Conservation (phyloP, 2,888 invertebrate species). For the Drepana falcataria region DNA sequence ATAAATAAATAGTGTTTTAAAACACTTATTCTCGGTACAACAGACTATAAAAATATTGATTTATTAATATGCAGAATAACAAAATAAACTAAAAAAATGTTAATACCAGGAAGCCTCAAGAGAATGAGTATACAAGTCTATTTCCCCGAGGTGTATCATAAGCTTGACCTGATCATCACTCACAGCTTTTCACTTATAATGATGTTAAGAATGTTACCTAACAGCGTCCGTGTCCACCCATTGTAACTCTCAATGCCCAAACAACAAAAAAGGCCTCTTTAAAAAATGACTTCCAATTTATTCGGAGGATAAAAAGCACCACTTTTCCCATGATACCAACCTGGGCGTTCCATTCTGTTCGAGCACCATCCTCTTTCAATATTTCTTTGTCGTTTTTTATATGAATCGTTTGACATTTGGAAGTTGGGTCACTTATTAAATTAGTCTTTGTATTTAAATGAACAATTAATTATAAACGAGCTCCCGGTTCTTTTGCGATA, state of each 20-base stretch:
- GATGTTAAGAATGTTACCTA: constrained; percentile 77
- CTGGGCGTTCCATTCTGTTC: constrained; percentile 53
- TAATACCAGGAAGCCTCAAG: background rate
- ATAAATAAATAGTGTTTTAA: no score
- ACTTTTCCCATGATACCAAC: constrained; percentile 71
- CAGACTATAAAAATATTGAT: no score
- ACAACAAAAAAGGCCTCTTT: constrained; percentile 52
- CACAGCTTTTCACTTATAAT: constrained; percentile 75
- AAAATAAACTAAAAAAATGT: constrained; percentile 6
- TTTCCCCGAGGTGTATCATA: background rate
- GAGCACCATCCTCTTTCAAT: constrained; percentile 65
- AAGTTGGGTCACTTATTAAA: constrained; percentile 75
- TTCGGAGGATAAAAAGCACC: constrained; percentile 66
- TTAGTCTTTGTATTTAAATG: constrained; percentile 78
- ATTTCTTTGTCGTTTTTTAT: constrained; percentile 64
- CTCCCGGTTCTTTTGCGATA: constrained; percentile 31
- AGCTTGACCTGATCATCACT: constrained; percentile 51
- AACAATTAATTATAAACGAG: constrained; percentile 66
- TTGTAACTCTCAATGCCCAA: constrained; percentile 67
- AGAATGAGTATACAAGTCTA: background rate
- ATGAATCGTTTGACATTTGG: constrained; percentile 71
- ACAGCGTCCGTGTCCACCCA: constrained; percentile 75
- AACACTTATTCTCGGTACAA: no score
- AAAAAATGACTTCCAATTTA: constrained; percentile 77
- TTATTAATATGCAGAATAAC: no score